phyloP scores from a whole-genome alignment of 2,797 vertebrate species.

The Semotilus atromaculatus region DNA sequence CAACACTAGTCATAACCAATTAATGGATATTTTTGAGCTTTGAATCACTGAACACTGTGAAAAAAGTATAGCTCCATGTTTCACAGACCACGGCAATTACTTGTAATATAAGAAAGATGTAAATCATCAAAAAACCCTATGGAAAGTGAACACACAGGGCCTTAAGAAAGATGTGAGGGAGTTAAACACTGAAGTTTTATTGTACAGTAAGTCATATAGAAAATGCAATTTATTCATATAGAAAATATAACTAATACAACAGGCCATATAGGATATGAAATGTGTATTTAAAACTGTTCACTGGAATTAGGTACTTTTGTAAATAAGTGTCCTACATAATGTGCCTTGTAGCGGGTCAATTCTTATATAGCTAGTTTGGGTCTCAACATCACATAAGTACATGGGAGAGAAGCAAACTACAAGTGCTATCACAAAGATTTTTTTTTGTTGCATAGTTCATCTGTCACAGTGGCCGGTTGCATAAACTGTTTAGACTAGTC shows the following conservation, averaged over 20 bases:
- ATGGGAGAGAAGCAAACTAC: conserved; percentile 19
- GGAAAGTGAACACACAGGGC: conserved; percentile 66
- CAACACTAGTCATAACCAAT: conserved; percentile 2
- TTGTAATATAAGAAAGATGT: neutral
- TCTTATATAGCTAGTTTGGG: neutral
- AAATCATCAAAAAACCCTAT: conserved; percentile 29
- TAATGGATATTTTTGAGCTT: neutral
- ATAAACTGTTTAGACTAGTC: neutral
- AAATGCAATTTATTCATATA: conserved; percentile 28
- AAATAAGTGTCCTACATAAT: conserved; percentile 18
- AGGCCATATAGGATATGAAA: conserved; percentile 25
- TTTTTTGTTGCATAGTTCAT: neutral
- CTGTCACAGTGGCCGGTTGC: neutral
- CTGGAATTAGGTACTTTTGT: neutral
- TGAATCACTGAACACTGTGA: neutral
- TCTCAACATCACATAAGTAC: conserved; percentile 27
- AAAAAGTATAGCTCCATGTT: neutral
- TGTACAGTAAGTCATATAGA: conserved; percentile 60
- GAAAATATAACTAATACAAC: conserved; percentile 35
- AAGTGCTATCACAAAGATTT: neutral
- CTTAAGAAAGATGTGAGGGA: conserved; percentile 55
- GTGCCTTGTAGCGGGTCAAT: neutral
- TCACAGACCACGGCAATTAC: neutral
- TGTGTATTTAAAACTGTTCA: neutral
- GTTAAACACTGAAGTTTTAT: conserved; percentile 64